Percentiles rank a stretch among this genome's conserved stretches.
phyloP scores from a whole-genome alignment of 2,888 invertebrate species.

The Leucoptera coffeella region DNA sequence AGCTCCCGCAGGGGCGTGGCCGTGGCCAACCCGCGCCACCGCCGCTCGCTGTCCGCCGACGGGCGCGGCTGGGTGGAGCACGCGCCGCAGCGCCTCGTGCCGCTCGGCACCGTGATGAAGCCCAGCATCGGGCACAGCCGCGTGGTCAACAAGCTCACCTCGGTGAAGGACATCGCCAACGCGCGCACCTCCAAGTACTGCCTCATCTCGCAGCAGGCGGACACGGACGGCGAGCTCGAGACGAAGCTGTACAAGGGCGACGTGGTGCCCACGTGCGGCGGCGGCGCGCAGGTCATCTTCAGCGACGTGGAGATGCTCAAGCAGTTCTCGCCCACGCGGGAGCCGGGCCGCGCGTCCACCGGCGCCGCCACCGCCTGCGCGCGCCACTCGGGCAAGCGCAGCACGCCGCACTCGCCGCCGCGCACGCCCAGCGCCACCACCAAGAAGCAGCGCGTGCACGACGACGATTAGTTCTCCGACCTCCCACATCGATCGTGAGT shows the following conservation, averaged over 20 bases:
- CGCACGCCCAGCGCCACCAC: slow-evolving; percentile 38
- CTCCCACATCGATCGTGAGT: too few relatives aligned
- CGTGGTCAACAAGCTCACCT: slow-evolving; percentile 76
- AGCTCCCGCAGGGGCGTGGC: slow-evolving; percentile 55
- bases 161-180: slow-evolving; percentile 68
- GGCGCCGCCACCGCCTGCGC: slow-evolving; percentile 19
- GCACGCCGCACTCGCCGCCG: slow-evolving; percentile 30
- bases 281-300: slow-evolving; percentile 93
- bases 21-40: slow-evolving; percentile 65
- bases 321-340: slow-evolving; percentile 65
- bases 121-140: slow-evolving; percentile 77
- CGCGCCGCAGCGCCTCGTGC: slow-evolving; percentile 70
- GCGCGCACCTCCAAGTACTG: slow-evolving; percentile 80
- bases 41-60: slow-evolving; percentile 77
- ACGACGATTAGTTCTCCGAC: slow-evolving; percentile 14
- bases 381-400: slow-evolving; percentile 34
- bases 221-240: slow-evolving; percentile 87
- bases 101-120: slow-evolving; percentile 85
- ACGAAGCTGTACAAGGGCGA: slow-evolving; percentile 93
- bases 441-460: slow-evolving; percentile 37
- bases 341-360: slow-evolving; percentile 15
- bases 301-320: slow-evolving; percentile 88
- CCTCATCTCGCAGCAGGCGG: slow-evolving; percentile 86
- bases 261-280: slow-evolving; percentile 87
- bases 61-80: slow-evolving; percentile 84